Evolutionary conservation across 2,888 invertebrate species (phyloP).

Genomic region (Syrista parreyssii): DNA sequence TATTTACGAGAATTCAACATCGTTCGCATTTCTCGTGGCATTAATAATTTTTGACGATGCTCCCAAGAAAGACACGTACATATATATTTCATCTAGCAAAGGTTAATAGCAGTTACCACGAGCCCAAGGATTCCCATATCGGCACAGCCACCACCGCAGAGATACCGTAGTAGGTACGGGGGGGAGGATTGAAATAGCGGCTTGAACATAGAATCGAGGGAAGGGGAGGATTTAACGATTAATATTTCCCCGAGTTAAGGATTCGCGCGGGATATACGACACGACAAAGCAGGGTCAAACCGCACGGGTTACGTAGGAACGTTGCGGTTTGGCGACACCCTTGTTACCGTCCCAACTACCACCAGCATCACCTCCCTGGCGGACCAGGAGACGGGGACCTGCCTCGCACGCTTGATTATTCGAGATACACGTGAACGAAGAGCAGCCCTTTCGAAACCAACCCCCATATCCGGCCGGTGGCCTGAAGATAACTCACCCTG

Average conservation of each 20-base stretch:
- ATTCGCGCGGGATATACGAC: constrained; percentile 6
- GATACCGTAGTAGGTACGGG: background rate
- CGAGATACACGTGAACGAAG: constrained; percentile 41
- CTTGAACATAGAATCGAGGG: background rate
- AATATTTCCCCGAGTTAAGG: background rate
- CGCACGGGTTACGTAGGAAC: constrained; percentile 10
- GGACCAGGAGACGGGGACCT: background rate
- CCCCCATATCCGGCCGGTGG: background rate
- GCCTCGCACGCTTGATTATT: constrained; percentile 40
- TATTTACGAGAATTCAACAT: no score
- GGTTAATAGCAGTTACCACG: background rate
- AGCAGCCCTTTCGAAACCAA: constrained; percentile 7
- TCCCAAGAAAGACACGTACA: background rate
- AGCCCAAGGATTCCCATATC: background rate
- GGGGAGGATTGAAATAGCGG: background rate
- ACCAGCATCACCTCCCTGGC: no score
- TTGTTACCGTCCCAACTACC: constrained; percentile 37
- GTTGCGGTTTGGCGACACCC: constrained; percentile 45
- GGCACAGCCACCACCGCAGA: background rate
- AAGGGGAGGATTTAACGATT: background rate
- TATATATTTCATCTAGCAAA: background rate
- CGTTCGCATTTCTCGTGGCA: background rate
- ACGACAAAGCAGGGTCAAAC: constrained; percentile 18
- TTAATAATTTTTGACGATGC: background rate
- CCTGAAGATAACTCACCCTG: background rate